Conservation (phyloP, 1,140 invertebrate species). For the Trachymyrmex cornetzi region DNA sequence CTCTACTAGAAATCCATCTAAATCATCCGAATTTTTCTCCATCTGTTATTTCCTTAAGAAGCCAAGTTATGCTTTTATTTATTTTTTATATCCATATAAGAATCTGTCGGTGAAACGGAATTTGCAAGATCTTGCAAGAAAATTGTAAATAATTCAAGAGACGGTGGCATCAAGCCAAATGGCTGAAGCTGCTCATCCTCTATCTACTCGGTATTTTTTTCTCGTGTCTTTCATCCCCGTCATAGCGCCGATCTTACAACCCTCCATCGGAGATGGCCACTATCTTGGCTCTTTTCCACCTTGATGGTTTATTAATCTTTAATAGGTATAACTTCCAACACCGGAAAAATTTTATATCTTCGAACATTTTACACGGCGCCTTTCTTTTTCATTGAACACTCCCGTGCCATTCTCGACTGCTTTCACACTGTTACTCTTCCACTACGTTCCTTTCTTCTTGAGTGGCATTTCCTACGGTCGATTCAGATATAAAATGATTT, state of each 20-base stretch:
- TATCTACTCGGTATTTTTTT: constrained; percentile 50
- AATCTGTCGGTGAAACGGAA: constrained; percentile 37
- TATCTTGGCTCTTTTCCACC: constrained; percentile 80
- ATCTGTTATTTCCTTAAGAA: constrained; percentile 11
- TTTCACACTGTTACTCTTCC: not conserved
- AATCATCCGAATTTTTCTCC: not conserved
- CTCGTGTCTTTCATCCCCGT: constrained; percentile 12
- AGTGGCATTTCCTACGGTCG: constrained; percentile 31
- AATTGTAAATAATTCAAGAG: constrained; percentile 55
- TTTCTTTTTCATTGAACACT: constrained; percentile 70
- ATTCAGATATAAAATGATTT: constrained; percentile 71
- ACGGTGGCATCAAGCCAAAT: constrained; percentile 41
- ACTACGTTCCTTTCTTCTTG: not conserved
- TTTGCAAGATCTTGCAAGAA: constrained; percentile 26
- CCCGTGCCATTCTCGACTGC: constrained; percentile 25
- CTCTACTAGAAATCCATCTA: not conserved
- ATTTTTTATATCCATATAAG: constrained; percentile 30
- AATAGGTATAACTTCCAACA: constrained; percentile 83
- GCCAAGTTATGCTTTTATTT: not conserved
- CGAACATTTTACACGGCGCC: constrained; percentile 77
- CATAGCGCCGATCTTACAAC: constrained; percentile 42
- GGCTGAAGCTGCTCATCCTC: constrained; percentile 39
- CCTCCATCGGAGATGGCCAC: constrained; percentile 58
- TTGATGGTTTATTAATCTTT: constrained; percentile 84
- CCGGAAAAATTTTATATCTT: constrained; percentile 82